Evolutionary conservation across 2,113 vertebrate species (phyloP), one percentile per base, ranked within the genome.

Genomic region (Muntiacus reevesi): DNA sequence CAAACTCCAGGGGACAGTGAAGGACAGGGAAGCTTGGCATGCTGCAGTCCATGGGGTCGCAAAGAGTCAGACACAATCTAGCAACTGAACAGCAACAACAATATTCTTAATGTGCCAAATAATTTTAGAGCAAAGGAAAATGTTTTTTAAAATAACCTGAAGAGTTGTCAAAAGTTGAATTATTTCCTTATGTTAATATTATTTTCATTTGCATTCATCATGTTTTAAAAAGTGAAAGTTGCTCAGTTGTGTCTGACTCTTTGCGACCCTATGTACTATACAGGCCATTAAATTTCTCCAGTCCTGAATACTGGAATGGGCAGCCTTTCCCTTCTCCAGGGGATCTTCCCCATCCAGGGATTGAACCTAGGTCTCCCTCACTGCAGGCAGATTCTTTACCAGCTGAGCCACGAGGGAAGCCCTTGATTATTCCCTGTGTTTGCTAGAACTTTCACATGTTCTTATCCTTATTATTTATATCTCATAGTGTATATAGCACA

Each of bases 51-150:
- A 76, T 43, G 23, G 36, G 23, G 71, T 76, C 6, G 13, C 12
- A 43, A 76, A 76, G 67, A 74, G 12, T 43, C 1, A 2, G 71
- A 76, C 1, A 7, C 71, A 27, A 27, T 27, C 43, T 43, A 27
- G 23, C 36, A 43, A 43, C 36, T 14, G 11, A 43, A 76, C 23
- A 43, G 13, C 21, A 25, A 71, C n/a, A 40, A 74, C 36, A 74
- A 43, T 78, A 40, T 55, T 94, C 13, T 33, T 78, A 15, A 16
- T 40, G 36, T 89, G 3, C 0, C 7, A n/a, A 50, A 36, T 30
- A 85, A 74, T 90, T 85, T 87, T 87, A 82, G 33, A 89, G 62
- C 6, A 82, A 91, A 76, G 13, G 6, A 86, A 94, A 86, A 82
- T 91, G 2, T 55, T 85, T 2, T 45, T 81, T 74, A 82, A 89